Evolutionary conservation across 2,113 vertebrate species (phyloP), one percentile per base, ranked within the genome.

Genomic region (Ptilonorhynchus violaceus): DNA sequence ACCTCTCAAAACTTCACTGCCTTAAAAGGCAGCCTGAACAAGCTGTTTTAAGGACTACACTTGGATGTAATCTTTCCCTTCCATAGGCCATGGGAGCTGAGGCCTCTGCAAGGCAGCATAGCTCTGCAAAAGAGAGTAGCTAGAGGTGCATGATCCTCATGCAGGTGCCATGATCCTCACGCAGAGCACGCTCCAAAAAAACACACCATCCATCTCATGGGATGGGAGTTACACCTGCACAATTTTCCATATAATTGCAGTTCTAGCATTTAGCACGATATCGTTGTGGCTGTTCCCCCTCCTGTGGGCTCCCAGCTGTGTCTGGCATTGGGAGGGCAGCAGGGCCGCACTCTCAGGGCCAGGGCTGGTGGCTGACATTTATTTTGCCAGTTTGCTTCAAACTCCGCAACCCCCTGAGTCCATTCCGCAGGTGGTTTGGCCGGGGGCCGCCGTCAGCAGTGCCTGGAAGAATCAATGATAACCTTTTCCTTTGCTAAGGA

Each of bases 361-460:
- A 42, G 50, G 16, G 41, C 72, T 76, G 49, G 49, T 42, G 68
- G 58, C 59, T 92, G 88, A 92, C 92, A 91, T 96, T 93, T 91
- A 53, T 92, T 94, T 86, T 88, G 22, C 74, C 56, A 30, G 5
- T 85, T 91, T 84, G 21, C 30, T 84, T 95, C 69, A 41, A 79
- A 55, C 13, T 68, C 16, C 0, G 0, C 39, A 83, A 27, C 9
- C 33, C 16, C 50, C 25, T 35, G 68, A 52, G 56, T 24, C 80
- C 4, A 1, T 86, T 58, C 42, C 1, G 1, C 0, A 1, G 27
- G 23, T 74, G 30, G 52, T 70, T 95, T 91, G 79, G 82, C 52
- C 0, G 0, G 37, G n/a, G 22, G 33, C 74, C 0, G 2, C 74
- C 0, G 1, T 64, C n/a, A 22, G 70, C 82, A 58, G 24, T 6